phyloP scores from a whole-genome alignment of 2,113 vertebrate genomes.

The Indicator maculatus region DNA sequence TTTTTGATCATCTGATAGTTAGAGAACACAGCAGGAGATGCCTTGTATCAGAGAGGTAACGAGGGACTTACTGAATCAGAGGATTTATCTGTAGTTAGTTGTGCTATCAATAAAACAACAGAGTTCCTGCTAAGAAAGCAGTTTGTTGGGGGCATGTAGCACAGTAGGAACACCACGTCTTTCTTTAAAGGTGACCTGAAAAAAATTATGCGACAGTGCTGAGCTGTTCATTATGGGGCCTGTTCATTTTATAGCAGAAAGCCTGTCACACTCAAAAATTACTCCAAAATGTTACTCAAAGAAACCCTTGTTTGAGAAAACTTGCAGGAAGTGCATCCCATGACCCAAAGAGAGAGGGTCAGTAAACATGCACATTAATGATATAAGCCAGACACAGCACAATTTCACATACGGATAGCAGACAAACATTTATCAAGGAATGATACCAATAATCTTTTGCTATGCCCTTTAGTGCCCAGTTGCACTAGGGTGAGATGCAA shows the following conservation, averaged over 20 bases:
- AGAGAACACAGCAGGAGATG: slow-evolving; percentile 33
- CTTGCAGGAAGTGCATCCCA: neutral
- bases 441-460: neutral
- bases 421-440: neutral
- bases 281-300: neutral
- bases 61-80: neutral
- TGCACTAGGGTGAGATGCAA: rapidly evolving
- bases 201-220: slow-evolving; percentile 8
- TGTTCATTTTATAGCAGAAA: slow-evolving; percentile 1
- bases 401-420: neutral
- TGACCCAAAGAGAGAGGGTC: neutral
- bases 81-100: slow-evolving; percentile 39
- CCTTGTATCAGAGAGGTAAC: neutral
- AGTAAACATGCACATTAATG: neutral
- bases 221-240: slow-evolving; percentile 12
- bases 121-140: slow-evolving; percentile 53
- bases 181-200: slow-evolving; percentile 56
- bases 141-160: slow-evolving; percentile 39
- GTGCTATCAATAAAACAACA: slow-evolving; percentile 59
- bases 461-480: neutral
- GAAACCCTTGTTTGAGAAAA: neutral
- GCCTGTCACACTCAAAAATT: neutral
- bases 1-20: slow-evolving; percentile 45
- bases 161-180: slow-evolving; percentile 35
- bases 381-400: neutral